phyloP scores from a whole-genome alignment of 2,797 vertebrate species.

The Darevskia nairensis region DNA sequence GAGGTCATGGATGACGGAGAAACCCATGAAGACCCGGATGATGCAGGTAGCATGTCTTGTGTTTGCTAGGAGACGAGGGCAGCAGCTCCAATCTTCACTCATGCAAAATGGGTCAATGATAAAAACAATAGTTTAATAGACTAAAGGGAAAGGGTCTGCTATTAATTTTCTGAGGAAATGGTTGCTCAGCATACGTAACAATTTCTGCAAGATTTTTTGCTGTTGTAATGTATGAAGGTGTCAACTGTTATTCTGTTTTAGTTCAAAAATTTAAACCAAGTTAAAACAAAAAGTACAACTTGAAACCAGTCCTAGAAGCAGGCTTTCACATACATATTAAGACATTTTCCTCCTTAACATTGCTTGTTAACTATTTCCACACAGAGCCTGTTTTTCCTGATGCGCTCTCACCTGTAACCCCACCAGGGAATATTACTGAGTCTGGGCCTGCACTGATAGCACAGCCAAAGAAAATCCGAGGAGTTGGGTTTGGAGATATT shows the following conservation, averaged over 20 bases:
- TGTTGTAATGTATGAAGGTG: not conserved
- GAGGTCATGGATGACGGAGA: slow-evolving; percentile 86
- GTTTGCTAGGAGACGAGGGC: not conserved
- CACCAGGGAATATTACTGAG: slow-evolving; percentile 81
- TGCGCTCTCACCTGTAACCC: slow-evolving; percentile 79
- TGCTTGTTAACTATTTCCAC: slow-evolving; percentile 29
- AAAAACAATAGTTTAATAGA: no score
- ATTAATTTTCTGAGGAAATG: not conserved
- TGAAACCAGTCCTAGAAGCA: not conserved
- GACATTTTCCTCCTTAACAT: not conserved
- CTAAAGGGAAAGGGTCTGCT: not conserved
- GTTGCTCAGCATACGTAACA: not conserved
- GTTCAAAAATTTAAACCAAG: not conserved
- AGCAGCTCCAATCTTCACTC: no score
- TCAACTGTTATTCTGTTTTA: not conserved
- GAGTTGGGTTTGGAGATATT: slow-evolving; percentile 95
- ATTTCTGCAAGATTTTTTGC: not conserved
- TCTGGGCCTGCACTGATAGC: slow-evolving; percentile 73
- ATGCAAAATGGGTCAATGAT: no score
- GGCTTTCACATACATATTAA: not conserved
- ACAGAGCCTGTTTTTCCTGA: slow-evolving; percentile 78
- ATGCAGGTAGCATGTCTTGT: slow-evolving; percentile 80
- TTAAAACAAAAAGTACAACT: not conserved
- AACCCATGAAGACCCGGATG: slow-evolving; percentile 80
- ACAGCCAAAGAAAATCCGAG: slow-evolving; percentile 93